Percentiles rank a stretch among this genome's conserved stretches.
These are phyloP conservation scores for Ophraella communa DNA, from an alignment of 2,888 invertebrate species.

Conservation along the genomic window DNA sequence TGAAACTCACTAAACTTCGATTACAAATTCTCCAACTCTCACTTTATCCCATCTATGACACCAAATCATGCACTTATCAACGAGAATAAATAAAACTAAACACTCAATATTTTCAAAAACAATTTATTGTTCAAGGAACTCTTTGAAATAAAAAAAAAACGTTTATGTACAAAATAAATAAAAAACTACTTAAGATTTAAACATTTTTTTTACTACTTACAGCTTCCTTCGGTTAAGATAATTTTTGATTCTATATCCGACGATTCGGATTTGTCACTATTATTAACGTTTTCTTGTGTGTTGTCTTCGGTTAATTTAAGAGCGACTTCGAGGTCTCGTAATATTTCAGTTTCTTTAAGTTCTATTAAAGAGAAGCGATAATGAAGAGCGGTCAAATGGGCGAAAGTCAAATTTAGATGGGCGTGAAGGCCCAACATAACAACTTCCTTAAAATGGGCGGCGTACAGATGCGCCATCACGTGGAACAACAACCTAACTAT, in stretches of 20 bases:
- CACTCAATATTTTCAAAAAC: not conserved
- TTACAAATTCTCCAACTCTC: too few species aligned
- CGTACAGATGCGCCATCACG: slow-evolving; percentile 97
- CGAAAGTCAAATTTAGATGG: slow-evolving; percentile 96
- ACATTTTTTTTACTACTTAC: slow-evolving; percentile 30
- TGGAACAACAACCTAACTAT: slow-evolving; percentile 96
- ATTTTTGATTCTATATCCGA: slow-evolving; percentile 37
- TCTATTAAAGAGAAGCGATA: slow-evolving; percentile 92
- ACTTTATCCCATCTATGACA: too few species aligned
- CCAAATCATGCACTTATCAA: too few species aligned
- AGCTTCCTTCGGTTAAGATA: slow-evolving; percentile 32
- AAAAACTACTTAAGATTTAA: not conserved
- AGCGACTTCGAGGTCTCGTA: slow-evolving; percentile 89
- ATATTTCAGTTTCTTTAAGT: slow-evolving; percentile 93
- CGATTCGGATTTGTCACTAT: slow-evolving; percentile 48
- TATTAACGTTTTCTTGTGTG: slow-evolving; percentile 47
- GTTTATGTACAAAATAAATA: not conserved
- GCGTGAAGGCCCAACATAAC: slow-evolving; percentile 92
- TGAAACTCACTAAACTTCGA: too few species aligned
- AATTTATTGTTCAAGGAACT: not conserved
- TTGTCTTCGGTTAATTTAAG: slow-evolving; percentile 68
- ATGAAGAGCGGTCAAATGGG: slow-evolving; percentile 88
- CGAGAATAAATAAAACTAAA: not conserved
- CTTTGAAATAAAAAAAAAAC: not conserved
- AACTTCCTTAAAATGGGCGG: slow-evolving; percentile 96